phyloP scores from a whole-genome alignment of 1,140 invertebrate species.

The Lineus longissimus region DNA sequence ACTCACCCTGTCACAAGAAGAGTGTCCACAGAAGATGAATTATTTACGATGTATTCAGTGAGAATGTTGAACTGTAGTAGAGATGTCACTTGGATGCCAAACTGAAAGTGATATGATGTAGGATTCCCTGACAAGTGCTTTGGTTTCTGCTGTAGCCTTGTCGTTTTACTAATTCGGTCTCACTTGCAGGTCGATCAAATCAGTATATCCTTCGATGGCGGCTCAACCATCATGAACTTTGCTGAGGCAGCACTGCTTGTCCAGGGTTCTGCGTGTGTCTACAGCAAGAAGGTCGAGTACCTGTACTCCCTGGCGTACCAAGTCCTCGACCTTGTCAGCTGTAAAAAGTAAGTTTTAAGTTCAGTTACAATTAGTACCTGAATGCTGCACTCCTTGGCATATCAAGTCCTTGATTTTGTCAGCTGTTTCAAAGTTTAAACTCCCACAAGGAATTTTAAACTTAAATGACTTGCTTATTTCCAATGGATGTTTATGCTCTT shows the following conservation, averaged over 20 bases:
- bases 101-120: background rate
- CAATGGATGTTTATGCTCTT: background rate
- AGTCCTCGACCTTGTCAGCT: constrained; percentile 50
- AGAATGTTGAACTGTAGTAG: background rate
- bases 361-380: no score
- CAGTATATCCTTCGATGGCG: constrained; percentile 46
- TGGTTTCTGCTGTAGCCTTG: background rate
- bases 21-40: background rate
- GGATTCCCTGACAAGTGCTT: background rate
- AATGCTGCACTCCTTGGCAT: no score
- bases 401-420: background rate
- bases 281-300: constrained; percentile 57
- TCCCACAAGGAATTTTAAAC: background rate
- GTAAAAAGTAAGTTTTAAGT: constrained; percentile 48
- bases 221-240: constrained; percentile 55
- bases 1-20: background rate
- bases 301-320: constrained; percentile 52
- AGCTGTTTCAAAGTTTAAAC: background rate
- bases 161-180: background rate
- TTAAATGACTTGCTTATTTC: background rate
- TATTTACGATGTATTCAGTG: background rate
- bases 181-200: constrained; percentile 37
- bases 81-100: background rate
- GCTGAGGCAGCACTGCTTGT: constrained; percentile 58
- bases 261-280: constrained; percentile 57